Evolutionary conservation across 2,113 vertebrate species (phyloP), one percentile per base, ranked within the genome.

Genomic region (Leptocoma aspasia): DNA sequence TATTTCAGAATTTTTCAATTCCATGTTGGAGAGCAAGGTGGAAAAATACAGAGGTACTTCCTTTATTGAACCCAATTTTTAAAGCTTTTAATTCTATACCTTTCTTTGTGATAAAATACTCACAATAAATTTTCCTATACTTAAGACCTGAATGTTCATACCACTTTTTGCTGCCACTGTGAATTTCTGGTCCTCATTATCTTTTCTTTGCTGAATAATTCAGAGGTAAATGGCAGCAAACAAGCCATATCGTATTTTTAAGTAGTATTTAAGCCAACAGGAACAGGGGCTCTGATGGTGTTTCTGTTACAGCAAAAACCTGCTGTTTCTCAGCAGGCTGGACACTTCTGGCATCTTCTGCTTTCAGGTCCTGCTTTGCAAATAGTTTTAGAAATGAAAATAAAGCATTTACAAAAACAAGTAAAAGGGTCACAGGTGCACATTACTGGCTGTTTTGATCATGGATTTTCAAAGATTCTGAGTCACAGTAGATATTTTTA

Each of bases 401-500:
- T 27, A 81, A 73, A 91, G 16, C 59, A 14, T 79, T 97, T 76
- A 23, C 37, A 65, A 84, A 91, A 94, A 37, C 75, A 85, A 86
- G 72, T 68, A n/a, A 57, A 83, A 79, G 69, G 45, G 91, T 92
- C 50, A 7, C 94, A 95, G 89, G 78, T 96, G 84, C 86, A 66
- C 8, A 15, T 63, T 90, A n/a, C 75, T 83, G 82, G 4, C 59
- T 92, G 81, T 11, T 95, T 94, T 90, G 80, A 54, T 41, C 77
- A 70, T 65, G 70, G 53, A 69, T 95, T 87, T 91, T 95, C 87
- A 92, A 85, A 92, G 84, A 39, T 73, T 86, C 91, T 96, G 93
- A 96, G 66, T 91, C 91, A 94, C 27, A 9, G 42, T 6, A 30
- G 77, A 33, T 95, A 95, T 91, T 95, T 96, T 95, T 91, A 87